phyloP scores from a whole-genome alignment of 1,140 invertebrate genomes.

The Helicorthomorpha holstii region DNA sequence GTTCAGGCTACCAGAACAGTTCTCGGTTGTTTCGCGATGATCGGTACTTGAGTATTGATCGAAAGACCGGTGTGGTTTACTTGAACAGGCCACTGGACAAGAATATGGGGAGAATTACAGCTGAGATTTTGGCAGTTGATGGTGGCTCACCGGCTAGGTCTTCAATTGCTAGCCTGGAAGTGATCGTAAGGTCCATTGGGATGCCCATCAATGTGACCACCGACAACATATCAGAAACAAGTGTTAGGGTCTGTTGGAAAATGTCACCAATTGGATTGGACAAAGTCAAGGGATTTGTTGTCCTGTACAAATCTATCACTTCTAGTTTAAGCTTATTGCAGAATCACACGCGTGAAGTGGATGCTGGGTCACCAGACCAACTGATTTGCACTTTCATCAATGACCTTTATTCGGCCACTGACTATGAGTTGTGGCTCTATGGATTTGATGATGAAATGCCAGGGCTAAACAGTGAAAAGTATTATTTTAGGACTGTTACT shows the following conservation, averaged over 20 bases:
- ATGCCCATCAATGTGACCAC: slow-evolving; percentile 1
- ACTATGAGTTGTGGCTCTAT: slow-evolving; percentile 7
- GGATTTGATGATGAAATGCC: too few species aligned
- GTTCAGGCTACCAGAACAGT: too few species aligned
- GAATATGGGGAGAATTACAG: not conserved
- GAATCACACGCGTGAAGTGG: not conserved
- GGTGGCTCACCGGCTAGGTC: slow-evolving; percentile 11
- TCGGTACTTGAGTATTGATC: slow-evolving; percentile 2
- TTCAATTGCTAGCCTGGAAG: slow-evolving; percentile 8
- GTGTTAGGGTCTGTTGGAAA: slow-evolving; percentile 11
- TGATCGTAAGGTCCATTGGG: slow-evolving; percentile 12
- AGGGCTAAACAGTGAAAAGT: too few species aligned
- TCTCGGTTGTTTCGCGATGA: too few species aligned
- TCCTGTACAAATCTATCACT: too few species aligned
- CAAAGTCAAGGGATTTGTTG: slow-evolving; percentile 10
- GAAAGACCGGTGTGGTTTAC: not conserved
- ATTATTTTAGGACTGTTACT: too few species aligned
- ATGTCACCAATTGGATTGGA: slow-evolving; percentile 6
- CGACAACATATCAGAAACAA: not conserved
- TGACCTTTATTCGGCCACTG: slow-evolving; percentile 5
- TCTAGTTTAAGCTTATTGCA: slow-evolving; percentile 1
- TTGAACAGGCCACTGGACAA: not conserved
- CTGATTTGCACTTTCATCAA: slow-evolving; percentile 9
- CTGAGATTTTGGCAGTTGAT: slow-evolving; percentile 10
- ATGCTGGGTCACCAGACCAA: slow-evolving; percentile 4